Evolutionary conservation across 2,797 vertebrate genomes (phyloP).

Genomic region (Columba guinea): DNA sequence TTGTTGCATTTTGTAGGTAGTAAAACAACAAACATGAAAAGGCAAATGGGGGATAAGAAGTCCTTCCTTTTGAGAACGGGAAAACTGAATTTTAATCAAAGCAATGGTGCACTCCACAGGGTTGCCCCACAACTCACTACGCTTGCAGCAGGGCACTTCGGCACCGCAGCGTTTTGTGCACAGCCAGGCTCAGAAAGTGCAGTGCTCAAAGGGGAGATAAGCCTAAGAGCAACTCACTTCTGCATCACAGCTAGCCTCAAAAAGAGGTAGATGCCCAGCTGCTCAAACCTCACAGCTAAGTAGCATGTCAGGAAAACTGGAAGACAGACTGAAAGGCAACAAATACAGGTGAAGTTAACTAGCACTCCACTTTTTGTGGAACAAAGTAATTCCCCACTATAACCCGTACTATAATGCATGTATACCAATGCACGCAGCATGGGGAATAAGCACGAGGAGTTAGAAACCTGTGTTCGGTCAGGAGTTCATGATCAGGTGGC

Average conservation of each 20-base stretch:
- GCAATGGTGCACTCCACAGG: neutral
- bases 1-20: neutral
- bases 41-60: neutral
- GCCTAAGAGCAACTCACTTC: neutral
- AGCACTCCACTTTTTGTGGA: neutral
- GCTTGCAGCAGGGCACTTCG: neutral
- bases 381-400: neutral
- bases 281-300: neutral
- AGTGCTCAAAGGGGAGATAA: neutral
- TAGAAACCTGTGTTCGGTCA: too few species aligned
- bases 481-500: too few species aligned
- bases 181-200: neutral
- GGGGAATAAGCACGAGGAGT: too few species aligned
- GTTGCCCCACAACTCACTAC: neutral
- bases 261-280: neutral
- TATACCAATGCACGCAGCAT: too few species aligned
- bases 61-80: neutral
- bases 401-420: neutral
- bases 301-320: neutral
- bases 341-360: neutral
- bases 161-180: neutral
- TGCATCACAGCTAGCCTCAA: neutral
- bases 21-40: neutral
- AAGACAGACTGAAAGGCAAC: neutral
- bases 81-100: neutral